A percentile compares a stretch with the other conserved stretches of the same genome.
Conservation (phyloP, 53 echinoderm and acorn worm genomes). For the Antedon mediterranea region DNA sequence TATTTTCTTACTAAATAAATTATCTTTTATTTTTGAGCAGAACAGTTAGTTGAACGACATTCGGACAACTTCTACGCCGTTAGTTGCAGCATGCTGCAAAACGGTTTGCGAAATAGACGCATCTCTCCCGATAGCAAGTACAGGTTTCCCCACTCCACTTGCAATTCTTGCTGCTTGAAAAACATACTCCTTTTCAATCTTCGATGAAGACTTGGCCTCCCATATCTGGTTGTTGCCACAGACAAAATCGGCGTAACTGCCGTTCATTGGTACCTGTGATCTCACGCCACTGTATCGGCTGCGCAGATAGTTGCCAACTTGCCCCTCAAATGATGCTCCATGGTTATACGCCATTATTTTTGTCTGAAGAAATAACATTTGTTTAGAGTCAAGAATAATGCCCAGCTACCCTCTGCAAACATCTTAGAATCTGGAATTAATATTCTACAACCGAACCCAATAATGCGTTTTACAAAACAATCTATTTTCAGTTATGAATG, state of each 20-base stretch:
- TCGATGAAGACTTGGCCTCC: background rate
- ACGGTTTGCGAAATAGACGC: background rate
- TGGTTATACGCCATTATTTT: background rate
- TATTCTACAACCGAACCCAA: too few relatives aligned
- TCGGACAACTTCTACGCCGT: background rate
- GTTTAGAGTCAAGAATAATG: too few relatives aligned
- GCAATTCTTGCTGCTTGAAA: background rate
- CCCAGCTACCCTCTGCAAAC: too few relatives aligned
- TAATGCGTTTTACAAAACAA: too few relatives aligned
- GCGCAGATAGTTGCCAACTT: background rate
- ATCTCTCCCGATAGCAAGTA: background rate
- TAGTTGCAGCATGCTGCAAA: background rate
- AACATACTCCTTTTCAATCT: background rate
- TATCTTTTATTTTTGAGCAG: too few relatives aligned
- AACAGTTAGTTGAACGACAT: too few relatives aligned
- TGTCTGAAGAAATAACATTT: background rate
- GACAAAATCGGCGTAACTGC: background rate
- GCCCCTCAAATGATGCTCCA: background rate
- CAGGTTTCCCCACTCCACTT: background rate
- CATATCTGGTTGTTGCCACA: background rate
- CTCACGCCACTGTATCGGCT: background rate
- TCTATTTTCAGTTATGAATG: too few relatives aligned
- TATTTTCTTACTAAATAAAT: too few relatives aligned
- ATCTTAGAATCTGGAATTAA: too few relatives aligned
- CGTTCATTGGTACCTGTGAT: background rate